Percentiles rank a stretch among this genome's conserved stretches.
These are phyloP conservation scores for Zaprionus africanus DNA, from an alignment of 1,140 invertebrate species.

Conservation along the genomic window DNA sequence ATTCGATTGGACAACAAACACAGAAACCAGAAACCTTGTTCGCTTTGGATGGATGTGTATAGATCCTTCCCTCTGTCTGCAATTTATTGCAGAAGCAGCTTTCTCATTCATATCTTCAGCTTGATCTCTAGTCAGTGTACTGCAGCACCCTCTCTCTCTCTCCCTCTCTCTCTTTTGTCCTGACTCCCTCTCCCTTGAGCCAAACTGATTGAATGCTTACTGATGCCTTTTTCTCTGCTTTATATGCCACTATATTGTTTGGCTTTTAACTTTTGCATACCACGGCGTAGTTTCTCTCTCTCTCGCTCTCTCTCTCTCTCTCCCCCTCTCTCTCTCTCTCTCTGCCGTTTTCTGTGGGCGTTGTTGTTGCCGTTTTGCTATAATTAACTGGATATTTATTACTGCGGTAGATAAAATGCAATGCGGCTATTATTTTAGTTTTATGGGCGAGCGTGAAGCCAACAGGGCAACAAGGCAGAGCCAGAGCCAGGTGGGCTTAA, in stretches of 20 bases:
- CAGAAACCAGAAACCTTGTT: too few species aligned
- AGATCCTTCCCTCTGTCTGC: background rate
- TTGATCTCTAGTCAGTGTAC: too few species aligned
- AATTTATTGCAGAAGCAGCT: too few species aligned
- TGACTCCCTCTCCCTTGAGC: too few species aligned
- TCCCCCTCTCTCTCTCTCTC: background rate
- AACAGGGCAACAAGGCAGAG: slow-evolving; percentile 41
- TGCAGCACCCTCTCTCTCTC: too few species aligned
- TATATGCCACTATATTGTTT: slow-evolving; percentile 46
- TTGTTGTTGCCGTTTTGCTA: slow-evolving; percentile 53
- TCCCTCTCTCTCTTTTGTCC: too few species aligned
- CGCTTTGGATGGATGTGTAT: too few species aligned
- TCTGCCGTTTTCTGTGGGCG: background rate
- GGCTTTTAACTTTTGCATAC: slow-evolving; percentile 56
- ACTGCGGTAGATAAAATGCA: slow-evolving; percentile 83
- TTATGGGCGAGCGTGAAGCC: slow-evolving; percentile 61
- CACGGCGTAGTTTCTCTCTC: background rate
- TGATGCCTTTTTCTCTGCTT: slow-evolving; percentile 3
- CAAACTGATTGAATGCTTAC: too few species aligned
- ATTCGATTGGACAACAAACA: too few species aligned
- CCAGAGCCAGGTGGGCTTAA: slow-evolving; percentile 71
- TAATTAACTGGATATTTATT: slow-evolving; percentile 83
- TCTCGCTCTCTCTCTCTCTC: background rate
- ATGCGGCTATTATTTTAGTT: slow-evolving; percentile 83
- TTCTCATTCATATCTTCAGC: too few species aligned